A percentile compares a stretch with the other conserved stretches of the same genome.
phyloP scores from a whole-genome alignment of 1,140 invertebrate species.

The Drosophila pallidifrons region DNA sequence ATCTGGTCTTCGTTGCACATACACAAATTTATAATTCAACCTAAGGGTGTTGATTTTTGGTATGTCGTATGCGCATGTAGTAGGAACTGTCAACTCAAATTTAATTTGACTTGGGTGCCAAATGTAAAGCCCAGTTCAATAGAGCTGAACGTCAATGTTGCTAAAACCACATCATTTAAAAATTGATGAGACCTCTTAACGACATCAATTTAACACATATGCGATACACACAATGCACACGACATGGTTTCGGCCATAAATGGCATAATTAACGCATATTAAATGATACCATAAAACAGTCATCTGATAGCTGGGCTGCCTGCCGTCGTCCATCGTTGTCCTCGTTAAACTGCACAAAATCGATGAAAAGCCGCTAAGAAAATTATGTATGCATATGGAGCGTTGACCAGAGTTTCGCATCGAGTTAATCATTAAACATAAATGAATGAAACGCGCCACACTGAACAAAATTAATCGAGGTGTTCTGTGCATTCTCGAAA shows the following conservation, averaged over 20 bases:
- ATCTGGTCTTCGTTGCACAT: neutral
- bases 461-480: neutral
- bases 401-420: constrained; percentile 1
- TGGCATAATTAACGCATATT: constrained; percentile 80
- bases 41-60: neutral
- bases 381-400: constrained; percentile 61
- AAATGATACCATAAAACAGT: constrained; percentile 77
- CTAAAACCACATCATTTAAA: constrained; percentile 51
- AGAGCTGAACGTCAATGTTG: constrained; percentile 9
- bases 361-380: constrained; percentile 48
- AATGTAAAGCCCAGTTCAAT: constrained; percentile 21
- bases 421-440: constrained; percentile 49
- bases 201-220: constrained; percentile 72
- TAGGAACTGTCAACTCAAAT: constrained; percentile 32
- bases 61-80: neutral
- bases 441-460: neutral
- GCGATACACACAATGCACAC: constrained; percentile 18
- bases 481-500: too few species aligned
- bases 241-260: constrained; percentile 60
- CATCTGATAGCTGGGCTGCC: neutral
- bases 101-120: constrained; percentile 45
- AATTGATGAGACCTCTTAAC: constrained; percentile 73
- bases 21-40: constrained; percentile 23
- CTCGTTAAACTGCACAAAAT: constrained; percentile 59
- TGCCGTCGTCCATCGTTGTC: constrained; percentile 19